Base-by-base conservation (phyloP, 2,888 invertebrate species). In the Rhamphomyia laevipes region DNA sequence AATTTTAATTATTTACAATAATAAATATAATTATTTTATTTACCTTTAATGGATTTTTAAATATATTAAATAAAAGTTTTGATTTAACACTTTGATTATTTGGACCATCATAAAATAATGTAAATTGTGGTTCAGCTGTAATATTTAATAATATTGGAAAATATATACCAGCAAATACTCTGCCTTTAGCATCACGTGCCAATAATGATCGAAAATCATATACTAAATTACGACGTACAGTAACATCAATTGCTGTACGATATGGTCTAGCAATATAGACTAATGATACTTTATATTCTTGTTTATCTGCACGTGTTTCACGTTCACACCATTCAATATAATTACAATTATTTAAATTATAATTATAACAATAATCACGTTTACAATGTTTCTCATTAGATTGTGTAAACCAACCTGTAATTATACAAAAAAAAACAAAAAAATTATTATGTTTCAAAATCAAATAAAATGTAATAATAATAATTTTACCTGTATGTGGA, bases 281-380 rank as follows among this genome's bases (percentile, higher is more conserved):
- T 46, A 92, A 73, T 33, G 85, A 86, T 56, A 79, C 73, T 63
- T 84, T 76, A 58, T 74, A 76, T 58, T 80, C 80, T 57, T 80
- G 75, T 59, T 75, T 75, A 48, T 74, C 77, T 6, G 76, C 79
- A 49, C 81, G 74, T 51, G 82, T 86, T 64, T 87, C 86, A 50
- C 80, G 75, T 63, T 88, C 87, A 59, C 82, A 81, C 93, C 93
- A 93, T 64, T 87, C 82, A 51, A 93, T 80, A 63, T 89, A 91
- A 66, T 82, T 80, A 51, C 68, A 71, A 69, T 85, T 85, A 57
- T 77, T 73, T 27, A 76, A 63, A 58, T 83, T 82, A 63, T 84
- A 77, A 57, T 78, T 77, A 67, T 92, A 93, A 65, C 83, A 83
- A 74, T 90, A 92, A 63, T 89, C 88, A 64, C 88, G 87, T 62